Percentiles rank a stretch among this genome's conserved stretches.
Evolutionary conservation across 30 jellyfish, hydroid and myxozoan species (phyloP).

Genomic region (Cassiopea andromeda): DNA sequence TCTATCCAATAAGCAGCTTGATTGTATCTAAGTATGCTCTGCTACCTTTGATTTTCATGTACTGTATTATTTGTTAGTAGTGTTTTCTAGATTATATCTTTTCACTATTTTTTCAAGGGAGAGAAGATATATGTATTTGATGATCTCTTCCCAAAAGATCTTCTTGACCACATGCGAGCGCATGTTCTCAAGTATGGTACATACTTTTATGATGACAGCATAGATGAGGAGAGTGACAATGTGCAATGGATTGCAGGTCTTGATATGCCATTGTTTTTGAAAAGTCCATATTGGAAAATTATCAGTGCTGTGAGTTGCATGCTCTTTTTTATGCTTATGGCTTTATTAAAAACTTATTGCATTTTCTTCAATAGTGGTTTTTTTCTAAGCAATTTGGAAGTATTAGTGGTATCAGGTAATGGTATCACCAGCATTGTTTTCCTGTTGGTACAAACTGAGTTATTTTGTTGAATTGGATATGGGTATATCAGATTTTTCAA

Average conservation of each 20-base stretch:
- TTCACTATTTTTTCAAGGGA: conserved; percentile 43
- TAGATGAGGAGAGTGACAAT: conserved; percentile 86
- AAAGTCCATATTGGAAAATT: conserved; percentile 91
- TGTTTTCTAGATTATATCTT: not conserved
- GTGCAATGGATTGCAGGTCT: conserved; percentile 98
- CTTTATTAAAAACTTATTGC: not conserved
- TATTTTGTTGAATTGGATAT: too few species aligned
- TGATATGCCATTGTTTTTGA: conserved; percentile 58
- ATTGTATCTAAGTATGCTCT: too few species aligned
- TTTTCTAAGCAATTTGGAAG: too few species aligned
- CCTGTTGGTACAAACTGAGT: too few species aligned
- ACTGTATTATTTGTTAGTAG: too few species aligned
- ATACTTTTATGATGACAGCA: conserved; percentile 83
- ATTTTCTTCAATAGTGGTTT: too few species aligned
- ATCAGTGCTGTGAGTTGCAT: conserved; percentile 65
- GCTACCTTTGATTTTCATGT: too few species aligned
- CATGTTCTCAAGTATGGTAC: conserved; percentile 89
- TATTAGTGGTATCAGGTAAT: too few species aligned
- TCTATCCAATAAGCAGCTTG: too few species aligned
- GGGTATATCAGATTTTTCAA: too few species aligned
- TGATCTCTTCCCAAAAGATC: conserved; percentile 77
- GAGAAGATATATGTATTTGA: conserved; percentile 81
- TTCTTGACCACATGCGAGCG: conserved; percentile 84
- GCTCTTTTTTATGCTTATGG: not conserved
- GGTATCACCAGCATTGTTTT: too few species aligned